Percentiles rank a stretch among this genome's conserved stretches.
These are phyloP conservation scores for Holacanthella duospinosa DNA, from an alignment of 2,888 invertebrate genomes.

Conservation along the genomic window DNA sequence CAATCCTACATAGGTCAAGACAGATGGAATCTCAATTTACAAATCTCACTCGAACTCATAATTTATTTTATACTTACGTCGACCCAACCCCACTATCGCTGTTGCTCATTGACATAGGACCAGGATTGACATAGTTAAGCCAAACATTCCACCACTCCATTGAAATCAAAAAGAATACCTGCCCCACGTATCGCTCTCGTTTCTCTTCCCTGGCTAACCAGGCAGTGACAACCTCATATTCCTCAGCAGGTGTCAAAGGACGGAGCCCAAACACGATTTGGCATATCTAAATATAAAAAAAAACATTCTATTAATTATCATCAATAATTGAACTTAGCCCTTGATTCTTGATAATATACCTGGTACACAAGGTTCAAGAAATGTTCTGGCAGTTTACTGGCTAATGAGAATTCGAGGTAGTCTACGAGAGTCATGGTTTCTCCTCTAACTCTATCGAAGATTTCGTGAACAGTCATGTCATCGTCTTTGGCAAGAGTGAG, in stretches of 20 bases:
- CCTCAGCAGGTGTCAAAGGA: conserved; percentile 69
- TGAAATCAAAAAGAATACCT: conserved; percentile 79
- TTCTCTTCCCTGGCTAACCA: conserved; percentile 70
- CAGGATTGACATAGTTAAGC: conserved; percentile 51
- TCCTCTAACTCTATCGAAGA: conserved; percentile 23
- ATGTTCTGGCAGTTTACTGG: conserved; percentile 56
- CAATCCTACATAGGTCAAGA: conserved; percentile 16
- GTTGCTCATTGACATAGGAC: conserved; percentile 31
- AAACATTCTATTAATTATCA: background rate
- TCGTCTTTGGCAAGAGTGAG: conserved; percentile 32
- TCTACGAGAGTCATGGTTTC: conserved; percentile 59
- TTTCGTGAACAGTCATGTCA: conserved; percentile 36
- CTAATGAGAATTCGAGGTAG: conserved; percentile 77
- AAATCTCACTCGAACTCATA: no score
- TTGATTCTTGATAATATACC: conserved; percentile 38
- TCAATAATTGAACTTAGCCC: background rate
- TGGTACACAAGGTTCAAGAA: conserved; percentile 62
- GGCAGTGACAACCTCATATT: conserved; percentile 67
- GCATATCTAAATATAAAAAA: conserved; percentile 51
- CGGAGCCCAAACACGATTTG: conserved; percentile 75
- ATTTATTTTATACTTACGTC: conserved; percentile 26
- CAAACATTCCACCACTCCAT: conserved; percentile 80
- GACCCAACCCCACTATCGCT: conserved; percentile 37
- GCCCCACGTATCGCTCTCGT: conserved; percentile 64
- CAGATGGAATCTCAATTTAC: background rate